A percentile compares a stretch with the other conserved stretches of the same genome.
Conservation (phyloP, 2,113 vertebrate species). For the Bolborhynchus lineola region DNA sequence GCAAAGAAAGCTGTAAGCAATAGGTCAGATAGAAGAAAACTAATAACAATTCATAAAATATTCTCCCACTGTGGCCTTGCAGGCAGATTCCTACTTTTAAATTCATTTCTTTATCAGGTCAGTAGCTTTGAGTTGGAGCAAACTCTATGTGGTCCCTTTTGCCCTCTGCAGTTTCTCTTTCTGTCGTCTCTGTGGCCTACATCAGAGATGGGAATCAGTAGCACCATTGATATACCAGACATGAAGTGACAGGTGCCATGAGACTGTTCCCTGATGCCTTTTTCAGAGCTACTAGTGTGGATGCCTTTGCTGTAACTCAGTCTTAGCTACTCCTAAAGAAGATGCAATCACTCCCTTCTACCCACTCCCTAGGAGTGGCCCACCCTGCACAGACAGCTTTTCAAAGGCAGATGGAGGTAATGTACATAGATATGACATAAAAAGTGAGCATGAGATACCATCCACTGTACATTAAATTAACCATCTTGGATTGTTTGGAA, state of each 20-base stretch:
- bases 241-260: not conserved
- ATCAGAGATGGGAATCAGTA: not conserved
- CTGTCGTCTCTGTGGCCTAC: not conserved
- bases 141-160: not conserved
- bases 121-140: not conserved
- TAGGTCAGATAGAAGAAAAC: not conserved
- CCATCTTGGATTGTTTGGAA: not conserved
- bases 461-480: not conserved
- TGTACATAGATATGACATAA: not conserved
- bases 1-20: not conserved
- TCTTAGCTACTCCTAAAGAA: not conserved
- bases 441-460: not conserved
- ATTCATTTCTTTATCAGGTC: not conserved
- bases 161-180: not conserved
- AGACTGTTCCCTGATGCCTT: not conserved
- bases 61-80: not conserved
- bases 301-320: not conserved
- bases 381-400: not conserved
- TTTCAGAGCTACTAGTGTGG: not conserved
- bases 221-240: not conserved
- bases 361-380: not conserved
- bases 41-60: not conserved
- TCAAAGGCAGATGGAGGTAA: not conserved
- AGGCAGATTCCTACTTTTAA: not conserved
- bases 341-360: fast-evolving